These are phyloP conservation scores for Amphimedon queenslandica DNA, from an alignment of 37 sponge, comb jelly and placozoan species.

Conservation along the genomic window DNA sequence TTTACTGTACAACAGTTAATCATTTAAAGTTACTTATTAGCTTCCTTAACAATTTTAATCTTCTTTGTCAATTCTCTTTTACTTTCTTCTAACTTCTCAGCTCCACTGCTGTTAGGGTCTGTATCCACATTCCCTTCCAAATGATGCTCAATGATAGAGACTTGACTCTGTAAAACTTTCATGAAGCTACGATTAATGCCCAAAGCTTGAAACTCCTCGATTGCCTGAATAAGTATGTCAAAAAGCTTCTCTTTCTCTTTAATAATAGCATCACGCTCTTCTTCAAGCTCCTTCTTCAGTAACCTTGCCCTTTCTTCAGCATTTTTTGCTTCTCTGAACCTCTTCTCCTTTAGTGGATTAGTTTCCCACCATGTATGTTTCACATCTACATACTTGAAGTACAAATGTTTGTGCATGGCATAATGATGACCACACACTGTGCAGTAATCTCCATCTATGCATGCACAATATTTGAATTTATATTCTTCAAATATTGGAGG, in stretches of 20 bases:
- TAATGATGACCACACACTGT: conserved; percentile 23
- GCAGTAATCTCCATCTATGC: conserved; percentile 20
- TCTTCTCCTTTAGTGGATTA: conserved; percentile 9
- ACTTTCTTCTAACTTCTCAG: too few species aligned
- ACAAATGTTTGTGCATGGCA: conserved; percentile 10
- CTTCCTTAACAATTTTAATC: too few species aligned
- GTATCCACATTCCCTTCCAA: conserved; percentile 3
- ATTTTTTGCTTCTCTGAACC: conserved; percentile 18
- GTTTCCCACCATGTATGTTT: background rate
- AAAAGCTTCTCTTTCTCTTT: conserved; percentile 10
- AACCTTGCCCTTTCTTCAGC: conserved; percentile 15
- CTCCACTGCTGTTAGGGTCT: too few species aligned
- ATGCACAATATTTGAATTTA: conserved; percentile 17
- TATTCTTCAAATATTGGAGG: conserved; percentile 11
- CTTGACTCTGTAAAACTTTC: conserved; percentile 16
- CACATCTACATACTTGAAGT: background rate
- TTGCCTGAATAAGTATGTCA: background rate
- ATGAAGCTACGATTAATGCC: conserved; percentile 22
- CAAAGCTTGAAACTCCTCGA: conserved; percentile 20
- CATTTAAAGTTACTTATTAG: too few species aligned
- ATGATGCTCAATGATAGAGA: conserved; percentile 3
- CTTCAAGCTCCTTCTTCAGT: background rate
- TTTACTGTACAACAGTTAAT: too few species aligned
- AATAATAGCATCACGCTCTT: background rate
- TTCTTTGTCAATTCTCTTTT: too few species aligned